A percentile compares a stretch with the other conserved stretches of the same genome.
Conservation (phyloP, 2,797 vertebrate species). For the Rhodeus uyekii region DNA sequence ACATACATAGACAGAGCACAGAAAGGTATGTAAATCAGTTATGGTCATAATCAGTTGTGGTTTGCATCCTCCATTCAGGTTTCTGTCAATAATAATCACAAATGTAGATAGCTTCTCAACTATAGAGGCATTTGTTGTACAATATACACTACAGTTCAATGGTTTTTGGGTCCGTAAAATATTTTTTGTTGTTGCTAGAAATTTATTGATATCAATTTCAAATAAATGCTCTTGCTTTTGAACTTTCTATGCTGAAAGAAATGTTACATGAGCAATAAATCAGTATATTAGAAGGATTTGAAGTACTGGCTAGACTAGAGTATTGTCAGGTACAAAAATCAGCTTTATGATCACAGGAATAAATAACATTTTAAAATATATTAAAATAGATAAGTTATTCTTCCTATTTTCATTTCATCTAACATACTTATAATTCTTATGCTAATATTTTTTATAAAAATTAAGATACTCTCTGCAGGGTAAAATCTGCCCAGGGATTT, state of each 20-base stretch:
- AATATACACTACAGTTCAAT: not conserved
- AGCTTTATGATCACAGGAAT: not conserved
- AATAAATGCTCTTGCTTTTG: not conserved
- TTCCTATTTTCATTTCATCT: too few relatives aligned
- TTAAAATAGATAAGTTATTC: not conserved
- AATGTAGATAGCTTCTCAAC: not conserved
- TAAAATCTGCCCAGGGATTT: too few relatives aligned
- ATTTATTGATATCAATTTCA: not conserved
- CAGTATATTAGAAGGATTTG: not conserved
- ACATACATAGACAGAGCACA: conserved; percentile 9
- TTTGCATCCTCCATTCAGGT: not conserved
- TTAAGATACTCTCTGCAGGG: too few relatives aligned
- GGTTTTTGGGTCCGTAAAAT: not conserved
- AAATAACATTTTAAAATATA: not conserved
- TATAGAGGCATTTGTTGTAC: not conserved
- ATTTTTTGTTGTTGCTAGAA: not conserved
- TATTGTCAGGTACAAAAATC: not conserved
- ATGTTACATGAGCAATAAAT: not conserved
- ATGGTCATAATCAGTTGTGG: not conserved
- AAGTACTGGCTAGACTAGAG: too few relatives aligned
- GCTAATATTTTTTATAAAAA: too few relatives aligned
- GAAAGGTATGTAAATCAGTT: not conserved
- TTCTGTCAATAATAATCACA: not conserved
- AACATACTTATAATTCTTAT: too few relatives aligned
- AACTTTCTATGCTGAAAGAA: not conserved